Percentiles rank a stretch among this genome's conserved stretches.
Evolutionary conservation across 2,888 invertebrate species (phyloP).

Genomic region (Rotaria magnacalcarata): DNA sequence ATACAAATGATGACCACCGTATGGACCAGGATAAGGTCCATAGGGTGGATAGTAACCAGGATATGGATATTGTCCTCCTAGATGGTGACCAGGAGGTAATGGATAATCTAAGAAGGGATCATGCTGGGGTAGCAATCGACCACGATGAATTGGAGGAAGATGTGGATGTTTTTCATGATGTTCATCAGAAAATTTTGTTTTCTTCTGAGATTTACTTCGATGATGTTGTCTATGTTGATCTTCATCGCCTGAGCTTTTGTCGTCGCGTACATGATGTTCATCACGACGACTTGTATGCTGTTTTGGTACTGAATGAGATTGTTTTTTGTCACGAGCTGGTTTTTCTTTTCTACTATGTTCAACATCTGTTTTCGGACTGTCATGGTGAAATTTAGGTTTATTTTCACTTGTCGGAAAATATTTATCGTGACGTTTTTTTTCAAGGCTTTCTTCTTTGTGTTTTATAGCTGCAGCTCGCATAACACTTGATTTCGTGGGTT

Average conservation of each 20-base stretch:
- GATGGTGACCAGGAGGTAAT: background rate
- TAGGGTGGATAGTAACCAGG: background rate
- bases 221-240: background rate
- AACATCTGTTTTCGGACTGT: background rate
- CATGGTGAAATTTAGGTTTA: background rate
- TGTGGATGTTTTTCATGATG: background rate
- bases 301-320: background rate
- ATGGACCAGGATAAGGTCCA: background rate
- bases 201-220: background rate
- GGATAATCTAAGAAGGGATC: background rate
- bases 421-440: background rate
- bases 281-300: background rate
- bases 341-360: too few species aligned
- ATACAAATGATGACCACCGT: background rate
- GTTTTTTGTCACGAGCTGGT: background rate
- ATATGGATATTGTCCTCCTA: background rate
- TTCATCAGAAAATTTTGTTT: background rate
- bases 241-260: background rate
- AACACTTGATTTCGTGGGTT: background rate
- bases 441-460: background rate
- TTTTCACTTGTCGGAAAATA: background rate
- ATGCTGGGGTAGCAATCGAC: background rate
- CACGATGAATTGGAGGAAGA: background rate
- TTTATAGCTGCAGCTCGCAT: background rate
- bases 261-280: background rate